A percentile compares a stretch with the other conserved stretches of the same genome.
These are phyloP conservation scores for Morone saxatilis DNA, from an alignment of 2,113 vertebrate species.

Conservation along the genomic window DNA sequence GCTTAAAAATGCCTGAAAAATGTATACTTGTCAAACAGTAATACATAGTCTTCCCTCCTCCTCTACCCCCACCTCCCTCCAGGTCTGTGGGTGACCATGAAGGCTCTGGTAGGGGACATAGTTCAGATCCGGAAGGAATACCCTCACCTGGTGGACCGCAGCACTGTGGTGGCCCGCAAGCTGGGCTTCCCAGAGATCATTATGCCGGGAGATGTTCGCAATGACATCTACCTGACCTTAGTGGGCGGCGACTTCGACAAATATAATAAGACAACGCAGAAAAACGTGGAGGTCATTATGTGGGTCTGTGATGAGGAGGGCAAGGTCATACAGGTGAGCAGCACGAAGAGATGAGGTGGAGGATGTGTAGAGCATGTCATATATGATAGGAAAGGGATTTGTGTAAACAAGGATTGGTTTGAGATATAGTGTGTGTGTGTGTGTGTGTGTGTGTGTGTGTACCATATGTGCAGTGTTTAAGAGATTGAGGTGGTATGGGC, in stretches of 20 bases:
- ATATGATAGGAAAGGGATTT: slow-evolving; percentile 10
- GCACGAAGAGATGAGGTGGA: not conserved
- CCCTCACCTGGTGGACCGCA: slow-evolving; percentile 97
- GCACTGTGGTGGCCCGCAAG: slow-evolving; percentile 94
- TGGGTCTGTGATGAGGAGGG: slow-evolving; percentile 96
- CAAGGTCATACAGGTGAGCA: slow-evolving; percentile 90
- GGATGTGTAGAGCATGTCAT: not conserved
- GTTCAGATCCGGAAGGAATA: slow-evolving; percentile 96
- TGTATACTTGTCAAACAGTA: not conserved
- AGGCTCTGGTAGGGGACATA: slow-evolving; percentile 94
- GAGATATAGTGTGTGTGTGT: not conserved
- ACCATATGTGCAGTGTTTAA: not conserved
- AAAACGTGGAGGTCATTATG: slow-evolving; percentile 98
- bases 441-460: not conserved
- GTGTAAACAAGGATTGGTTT: not conserved
- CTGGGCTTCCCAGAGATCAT: slow-evolving; percentile 99
- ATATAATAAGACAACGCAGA: slow-evolving; percentile 97
- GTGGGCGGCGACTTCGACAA: slow-evolving; percentile 96
- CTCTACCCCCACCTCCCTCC: not conserved
- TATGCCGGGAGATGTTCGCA: slow-evolving; percentile 98
- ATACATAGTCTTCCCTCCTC: not conserved
- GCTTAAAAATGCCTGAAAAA: not conserved
- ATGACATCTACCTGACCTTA: slow-evolving; percentile 97
- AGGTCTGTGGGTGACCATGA: slow-evolving; percentile 99
- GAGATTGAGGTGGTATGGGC: slow-evolving; percentile 23